A percentile compares a stretch with the other conserved stretches of the same genome.
phyloP scores from a whole-genome alignment of 2,888 invertebrate species.

The Tuta absoluta region DNA sequence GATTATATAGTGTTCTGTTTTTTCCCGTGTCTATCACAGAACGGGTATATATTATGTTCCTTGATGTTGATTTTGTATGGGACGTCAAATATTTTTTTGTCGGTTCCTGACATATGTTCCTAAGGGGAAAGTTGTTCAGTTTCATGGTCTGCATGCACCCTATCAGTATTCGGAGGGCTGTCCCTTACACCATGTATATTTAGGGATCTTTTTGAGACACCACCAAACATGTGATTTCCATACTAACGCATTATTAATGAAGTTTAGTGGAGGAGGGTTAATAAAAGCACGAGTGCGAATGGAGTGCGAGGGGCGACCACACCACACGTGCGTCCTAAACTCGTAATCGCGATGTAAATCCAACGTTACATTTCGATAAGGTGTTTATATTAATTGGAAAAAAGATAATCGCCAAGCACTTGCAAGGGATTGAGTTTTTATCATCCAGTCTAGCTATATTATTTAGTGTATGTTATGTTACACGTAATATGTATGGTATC shows the following conservation, averaged over 20 bases:
- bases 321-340: constrained; percentile 72
- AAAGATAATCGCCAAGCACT: constrained; percentile 59
- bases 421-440: constrained; percentile 41
- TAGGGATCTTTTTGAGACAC: too few relatives aligned
- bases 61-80: too few relatives aligned
- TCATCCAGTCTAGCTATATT: constrained; percentile 38
- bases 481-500: not conserved
- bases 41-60: too few relatives aligned
- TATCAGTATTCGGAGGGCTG: too few relatives aligned
- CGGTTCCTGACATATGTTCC: too few relatives aligned
- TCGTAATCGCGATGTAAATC: constrained; percentile 72
- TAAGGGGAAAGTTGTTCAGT: too few relatives aligned
- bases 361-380: constrained; percentile 71
- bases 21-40: too few relatives aligned
- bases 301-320: not conserved
- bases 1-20: too few relatives aligned
- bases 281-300: not conserved
- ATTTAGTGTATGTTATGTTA: constrained; percentile 35
- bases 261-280: constrained; percentile 33
- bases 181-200: too few relatives aligned
- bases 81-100: too few relatives aligned
- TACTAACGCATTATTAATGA: constrained; percentile 9
- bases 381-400: constrained; percentile 76
- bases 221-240: not conserved
- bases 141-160: too few relatives aligned